A percentile compares a stretch with the other conserved stretches of the same genome.
These are phyloP conservation scores for Hydrocynus forskahlii DNA, from an alignment of 2,797 vertebrate species.

Conservation along the genomic window DNA sequence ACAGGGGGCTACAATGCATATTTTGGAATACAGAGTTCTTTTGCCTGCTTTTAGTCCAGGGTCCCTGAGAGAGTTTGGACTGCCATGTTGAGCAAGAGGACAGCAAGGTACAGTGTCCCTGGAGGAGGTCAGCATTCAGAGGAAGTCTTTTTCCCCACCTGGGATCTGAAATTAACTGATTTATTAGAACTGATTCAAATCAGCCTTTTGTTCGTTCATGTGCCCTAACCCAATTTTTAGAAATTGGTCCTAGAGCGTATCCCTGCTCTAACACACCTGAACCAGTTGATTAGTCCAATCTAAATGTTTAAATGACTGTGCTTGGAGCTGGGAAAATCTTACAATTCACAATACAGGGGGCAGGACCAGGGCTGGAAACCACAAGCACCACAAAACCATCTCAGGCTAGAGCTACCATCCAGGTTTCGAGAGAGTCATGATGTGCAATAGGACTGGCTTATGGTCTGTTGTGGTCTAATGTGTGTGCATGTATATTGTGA, in stretches of 20 bases:
- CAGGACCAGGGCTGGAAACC: neutral
- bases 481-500: slow-evolving; percentile 20
- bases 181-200: neutral
- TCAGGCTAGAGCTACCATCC: neutral
- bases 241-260: neutral
- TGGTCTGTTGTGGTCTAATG: neutral
- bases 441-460: slow-evolving; percentile 2
- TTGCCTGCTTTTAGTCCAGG: neutral
- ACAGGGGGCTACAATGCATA: no score
- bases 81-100: neutral
- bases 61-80: neutral
- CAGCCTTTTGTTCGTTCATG: neutral
- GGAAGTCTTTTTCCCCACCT: neutral
- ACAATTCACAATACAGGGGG: neutral
- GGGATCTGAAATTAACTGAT: neutral
- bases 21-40: neutral
- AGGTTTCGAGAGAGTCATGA: slow-evolving; percentile 12
- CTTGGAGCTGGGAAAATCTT: neutral
- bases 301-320: neutral
- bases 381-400: neutral
- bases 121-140: neutral
- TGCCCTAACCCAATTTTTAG: neutral
- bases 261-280: neutral
- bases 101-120: neutral
- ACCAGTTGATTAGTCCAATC: neutral